These are phyloP conservation scores for Maconellicoccus hirsutus DNA, from an alignment of 1,140 invertebrate species.

Conservation along the genomic window DNA sequence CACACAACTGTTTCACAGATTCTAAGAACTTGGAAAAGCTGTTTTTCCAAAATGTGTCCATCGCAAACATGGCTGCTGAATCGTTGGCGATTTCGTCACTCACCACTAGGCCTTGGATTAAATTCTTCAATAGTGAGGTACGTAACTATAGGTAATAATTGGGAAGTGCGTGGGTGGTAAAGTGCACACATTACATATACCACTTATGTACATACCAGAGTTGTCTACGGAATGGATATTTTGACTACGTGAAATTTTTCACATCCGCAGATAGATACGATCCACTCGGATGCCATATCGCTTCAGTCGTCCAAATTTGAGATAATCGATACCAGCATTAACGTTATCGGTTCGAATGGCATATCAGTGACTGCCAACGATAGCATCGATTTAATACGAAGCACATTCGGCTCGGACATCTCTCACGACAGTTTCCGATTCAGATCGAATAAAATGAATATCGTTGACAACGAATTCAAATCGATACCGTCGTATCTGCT, in stretches of 20 bases:
- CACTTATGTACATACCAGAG: too few relatives aligned
- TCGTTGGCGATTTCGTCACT: not conserved
- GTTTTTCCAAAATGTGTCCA: not conserved
- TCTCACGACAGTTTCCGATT: not conserved
- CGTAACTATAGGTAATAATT: not conserved
- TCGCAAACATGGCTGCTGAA: not conserved
- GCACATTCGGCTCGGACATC: not conserved
- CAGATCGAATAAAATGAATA: not conserved
- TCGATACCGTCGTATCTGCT: constrained; percentile 7
- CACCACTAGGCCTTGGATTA: not conserved
- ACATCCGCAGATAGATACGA: not conserved
- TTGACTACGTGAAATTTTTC: not conserved
- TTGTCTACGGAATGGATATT: not conserved
- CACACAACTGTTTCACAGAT: not conserved
- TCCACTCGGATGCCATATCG: not conserved
- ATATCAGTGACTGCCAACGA: not conserved
- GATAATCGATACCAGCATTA: not conserved
- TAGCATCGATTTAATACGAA: not conserved
- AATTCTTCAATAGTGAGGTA: not conserved
- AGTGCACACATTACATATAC: too few relatives aligned
- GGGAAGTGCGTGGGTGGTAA: too few relatives aligned
- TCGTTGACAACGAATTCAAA: constrained; percentile 19
- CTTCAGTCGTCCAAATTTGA: not conserved
- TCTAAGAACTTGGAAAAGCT: not conserved
- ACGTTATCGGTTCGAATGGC: not conserved